These are phyloP conservation scores for Rapana venosa DNA, from an alignment of 2,888 invertebrate species.

Conservation along the genomic window DNA sequence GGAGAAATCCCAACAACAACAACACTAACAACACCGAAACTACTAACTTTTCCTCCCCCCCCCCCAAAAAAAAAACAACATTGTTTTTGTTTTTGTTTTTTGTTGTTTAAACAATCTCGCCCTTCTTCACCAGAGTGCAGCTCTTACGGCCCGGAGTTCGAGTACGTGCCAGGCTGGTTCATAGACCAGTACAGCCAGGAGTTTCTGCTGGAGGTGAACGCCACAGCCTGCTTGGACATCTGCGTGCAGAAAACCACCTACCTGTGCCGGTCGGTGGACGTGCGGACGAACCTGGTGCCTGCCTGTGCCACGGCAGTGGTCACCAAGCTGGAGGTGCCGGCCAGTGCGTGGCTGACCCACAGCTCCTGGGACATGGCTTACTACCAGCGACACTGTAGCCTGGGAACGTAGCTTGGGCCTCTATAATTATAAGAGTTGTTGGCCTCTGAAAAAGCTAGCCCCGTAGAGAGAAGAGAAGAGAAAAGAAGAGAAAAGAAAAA, in stretches of 20 bases:
- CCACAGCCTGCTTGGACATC: not conserved
- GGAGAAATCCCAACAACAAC: too few relatives aligned
- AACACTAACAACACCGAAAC: not conserved
- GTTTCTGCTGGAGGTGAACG: not conserved
- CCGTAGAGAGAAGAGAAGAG: too few relatives aligned
- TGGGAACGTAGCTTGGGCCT: not conserved
- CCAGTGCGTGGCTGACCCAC: not conserved
- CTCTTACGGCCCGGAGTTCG: slow-evolving; percentile 32
- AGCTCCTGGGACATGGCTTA: slow-evolving; percentile 14
- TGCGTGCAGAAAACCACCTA: slow-evolving; percentile 31
- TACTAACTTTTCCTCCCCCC: too few relatives aligned
- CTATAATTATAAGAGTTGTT: too few relatives aligned
- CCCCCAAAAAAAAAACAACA: not conserved
- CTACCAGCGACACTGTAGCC: slow-evolving; percentile 36
- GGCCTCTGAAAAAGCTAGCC: too few relatives aligned
- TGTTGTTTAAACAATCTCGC: not conserved
- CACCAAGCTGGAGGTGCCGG: slow-evolving; percentile 21
- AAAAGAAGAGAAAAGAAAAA: too few relatives aligned
- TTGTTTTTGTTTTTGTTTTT: not conserved
- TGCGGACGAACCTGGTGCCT: not conserved
- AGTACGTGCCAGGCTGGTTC: slow-evolving; percentile 19
- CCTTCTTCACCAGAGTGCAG: slow-evolving; percentile 11
- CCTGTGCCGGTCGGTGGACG: slow-evolving; percentile 28
- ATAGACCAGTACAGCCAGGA: slow-evolving; percentile 35
- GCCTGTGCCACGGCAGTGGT: slow-evolving; percentile 15